phyloP scores from a whole-genome alignment of 2,888 invertebrate genomes.

The Idaea biselata region DNA sequence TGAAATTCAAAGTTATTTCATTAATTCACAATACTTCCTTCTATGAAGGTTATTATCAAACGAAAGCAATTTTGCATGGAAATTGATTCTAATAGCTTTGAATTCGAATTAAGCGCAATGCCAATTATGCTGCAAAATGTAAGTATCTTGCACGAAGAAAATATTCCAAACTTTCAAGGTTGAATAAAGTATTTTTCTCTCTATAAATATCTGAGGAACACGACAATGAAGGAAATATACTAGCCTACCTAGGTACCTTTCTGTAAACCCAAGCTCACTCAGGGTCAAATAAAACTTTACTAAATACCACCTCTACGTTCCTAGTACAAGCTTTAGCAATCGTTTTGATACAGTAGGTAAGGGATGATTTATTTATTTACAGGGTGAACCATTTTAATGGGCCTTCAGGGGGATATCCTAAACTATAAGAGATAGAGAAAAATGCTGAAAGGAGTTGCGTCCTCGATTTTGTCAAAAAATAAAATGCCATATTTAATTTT shows the following conservation, averaged over 20 bases:
- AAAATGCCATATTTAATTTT: too few relatives aligned
- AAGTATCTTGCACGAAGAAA: slow-evolving; percentile 39
- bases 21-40: slow-evolving; percentile 18
- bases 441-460: too few relatives aligned
- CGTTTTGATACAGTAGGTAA: too few relatives aligned
- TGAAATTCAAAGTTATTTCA: slow-evolving; percentile 18
- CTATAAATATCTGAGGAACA: slow-evolving; percentile 7
- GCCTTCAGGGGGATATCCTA: too few relatives aligned
- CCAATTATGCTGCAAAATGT: slow-evolving; percentile 30
- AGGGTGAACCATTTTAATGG: too few relatives aligned
- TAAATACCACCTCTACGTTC: too few relatives aligned
- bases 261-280: background rate
- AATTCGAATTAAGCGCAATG: slow-evolving; percentile 31
- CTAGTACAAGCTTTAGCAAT: too few relatives aligned
- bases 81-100: slow-evolving; percentile 39
- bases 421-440: too few relatives aligned
- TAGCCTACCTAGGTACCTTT: slow-evolving; percentile 9
- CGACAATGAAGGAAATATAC: slow-evolving; percentile 16
- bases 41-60: slow-evolving; percentile 21
- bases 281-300: background rate
- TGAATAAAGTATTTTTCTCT: slow-evolving; percentile 23
- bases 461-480: too few relatives aligned
- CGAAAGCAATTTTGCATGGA: slow-evolving; percentile 34
- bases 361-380: too few relatives aligned
- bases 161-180: slow-evolving; percentile 42